Base-by-base conservation (phyloP, 2,113 vertebrate species). In the Turdus rufiventris region DNA sequence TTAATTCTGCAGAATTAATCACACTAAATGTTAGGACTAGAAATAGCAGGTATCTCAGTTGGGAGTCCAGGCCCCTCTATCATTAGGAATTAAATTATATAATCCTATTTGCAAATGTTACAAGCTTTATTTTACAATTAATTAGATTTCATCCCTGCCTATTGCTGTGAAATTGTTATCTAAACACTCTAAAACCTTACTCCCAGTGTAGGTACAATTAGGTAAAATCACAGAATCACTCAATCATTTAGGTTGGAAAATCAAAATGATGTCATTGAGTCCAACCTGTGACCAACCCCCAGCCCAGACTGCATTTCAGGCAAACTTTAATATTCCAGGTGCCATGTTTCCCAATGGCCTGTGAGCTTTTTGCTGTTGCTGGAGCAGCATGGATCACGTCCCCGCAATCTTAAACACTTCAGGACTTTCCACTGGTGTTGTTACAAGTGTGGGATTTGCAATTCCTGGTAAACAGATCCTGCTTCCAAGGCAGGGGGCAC, bases 1-100 rank as follows among this genome's bases (percentile, higher is more conserved):
- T 83, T 61, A 92, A 89, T 87, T 89, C 58, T 89, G 58, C 74
- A 91, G 88, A 82, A 94, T 95, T 95, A 95, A 95, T 96, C 89
- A 83, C 56, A 89, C 50, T 88, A 56, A 93, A 40, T 80, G 51
- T 60, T 88, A 85, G 75, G 34, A 62, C 42, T 73, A 56, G 94
- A 77, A 83, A 76, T 77, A 83, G 40, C 63, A 94, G 92, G 67
- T 93, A 36, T 66, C 67, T 73, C 57, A 5, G 56, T 7, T 56
- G 56, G 43, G 68, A 88, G 51, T 77, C 75, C 56, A 70, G 72
- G 40, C 24, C 70, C 6, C 60, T 65, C 63, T 80, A 7, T 85
- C 51, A 40, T 66, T 93, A 86, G 21, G 72, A 92, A 90, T 94
- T 90, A 92, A 83, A 90, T 77, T 18, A 51, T 62, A 66, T 93